Percentiles rank a stretch among this genome's conserved stretches.
phyloP scores from a whole-genome alignment of 1,140 invertebrate genomes.

The Ceratosolen solmsi region DNA sequence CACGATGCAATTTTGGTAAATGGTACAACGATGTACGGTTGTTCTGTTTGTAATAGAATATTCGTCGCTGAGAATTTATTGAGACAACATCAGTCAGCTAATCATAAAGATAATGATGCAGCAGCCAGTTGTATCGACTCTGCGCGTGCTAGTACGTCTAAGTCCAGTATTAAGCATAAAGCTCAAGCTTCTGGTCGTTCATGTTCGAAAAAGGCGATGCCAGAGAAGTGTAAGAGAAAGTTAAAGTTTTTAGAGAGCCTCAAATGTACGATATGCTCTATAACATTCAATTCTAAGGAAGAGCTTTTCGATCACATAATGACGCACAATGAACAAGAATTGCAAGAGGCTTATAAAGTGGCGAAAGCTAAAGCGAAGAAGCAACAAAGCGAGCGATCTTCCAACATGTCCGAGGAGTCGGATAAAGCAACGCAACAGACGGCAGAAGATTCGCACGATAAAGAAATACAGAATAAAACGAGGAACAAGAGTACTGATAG shows the following conservation, averaged over 20 bases:
- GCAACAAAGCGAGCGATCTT: background rate
- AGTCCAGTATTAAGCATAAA: background rate
- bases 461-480: conserved; percentile 5
- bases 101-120: background rate
- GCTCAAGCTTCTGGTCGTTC: background rate
- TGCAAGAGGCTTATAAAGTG: conserved; percentile 58
- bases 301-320: conserved; percentile 63
- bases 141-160: background rate
- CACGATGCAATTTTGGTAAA: conserved; percentile 1
- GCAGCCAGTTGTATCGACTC: background rate
- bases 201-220: conserved; percentile 14
- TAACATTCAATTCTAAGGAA: conserved; percentile 56
- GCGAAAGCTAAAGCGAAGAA: conserved; percentile 48
- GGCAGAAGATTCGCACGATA: background rate
- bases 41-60: conserved; percentile 23
- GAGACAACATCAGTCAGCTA: background rate
- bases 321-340: conserved; percentile 63
- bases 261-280: conserved; percentile 60
- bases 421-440: conserved; percentile 2
- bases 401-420: conserved; percentile 39
- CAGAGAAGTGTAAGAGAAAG: conserved; percentile 44
- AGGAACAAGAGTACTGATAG: conserved; percentile 39
- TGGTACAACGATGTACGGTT: conserved; percentile 13
- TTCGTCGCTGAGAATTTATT: conserved; percentile 6
- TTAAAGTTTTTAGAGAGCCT: conserved; percentile 28